A percentile compares a stretch with the other conserved stretches of the same genome.
Evolutionary conservation across 2,888 invertebrate species (phyloP).

Genomic region (Mechanitis messenoides): DNA sequence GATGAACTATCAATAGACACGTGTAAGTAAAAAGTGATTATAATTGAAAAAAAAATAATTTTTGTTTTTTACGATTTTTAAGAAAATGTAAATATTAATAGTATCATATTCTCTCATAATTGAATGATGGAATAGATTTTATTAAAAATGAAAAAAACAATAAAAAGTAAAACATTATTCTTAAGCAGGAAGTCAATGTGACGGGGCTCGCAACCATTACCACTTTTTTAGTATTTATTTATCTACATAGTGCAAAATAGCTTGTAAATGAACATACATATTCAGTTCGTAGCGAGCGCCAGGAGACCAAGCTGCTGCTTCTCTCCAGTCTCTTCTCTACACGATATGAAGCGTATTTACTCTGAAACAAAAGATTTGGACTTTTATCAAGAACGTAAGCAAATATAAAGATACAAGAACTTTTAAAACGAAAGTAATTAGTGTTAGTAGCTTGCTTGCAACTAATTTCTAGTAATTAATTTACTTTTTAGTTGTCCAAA

Average conservation of each 20-base stretch:
- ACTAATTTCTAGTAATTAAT: no score
- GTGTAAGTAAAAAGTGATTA: no score
- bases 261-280: slow-evolving; percentile 41
- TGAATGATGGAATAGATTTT: not conserved
- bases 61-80: no score
- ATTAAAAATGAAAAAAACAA: not conserved
- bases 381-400: not conserved
- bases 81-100: no score
- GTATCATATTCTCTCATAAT: no score
- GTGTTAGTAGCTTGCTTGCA: no score
- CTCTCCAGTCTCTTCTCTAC: slow-evolving; percentile 32
- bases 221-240: not conserved
- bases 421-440: not conserved
- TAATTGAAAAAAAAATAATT: no score
- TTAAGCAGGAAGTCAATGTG: no score
- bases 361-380: slow-evolving; percentile 37
- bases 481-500: no score
- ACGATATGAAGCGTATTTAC: slow-evolving; percentile 29
- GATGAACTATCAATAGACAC: no score
- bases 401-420: not conserved
- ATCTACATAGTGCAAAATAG: not conserved
- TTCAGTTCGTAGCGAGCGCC: slow-evolving; percentile 56
- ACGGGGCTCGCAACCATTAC: no score
- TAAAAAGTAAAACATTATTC: not conserved
- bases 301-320: slow-evolving; percentile 47